Conservation (phyloP, 2,797 vertebrate genomes). For the Danio tinwini region DNA sequence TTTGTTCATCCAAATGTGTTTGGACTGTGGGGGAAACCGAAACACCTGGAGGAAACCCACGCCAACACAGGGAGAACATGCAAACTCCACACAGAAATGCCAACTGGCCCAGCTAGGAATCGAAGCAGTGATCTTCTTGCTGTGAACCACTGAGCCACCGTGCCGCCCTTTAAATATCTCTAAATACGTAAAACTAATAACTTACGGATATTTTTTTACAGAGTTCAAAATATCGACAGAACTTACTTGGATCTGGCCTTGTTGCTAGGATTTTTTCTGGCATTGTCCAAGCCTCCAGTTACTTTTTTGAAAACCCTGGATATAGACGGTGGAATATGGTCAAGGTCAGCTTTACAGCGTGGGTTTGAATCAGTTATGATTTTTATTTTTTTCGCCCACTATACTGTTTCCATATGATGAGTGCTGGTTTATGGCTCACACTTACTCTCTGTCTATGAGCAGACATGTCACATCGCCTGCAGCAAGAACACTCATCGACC, state of each 20-base stretch:
- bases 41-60: no score
- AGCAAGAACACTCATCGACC: conserved; percentile 69
- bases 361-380: conserved; percentile 1
- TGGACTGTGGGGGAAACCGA: no score
- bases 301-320: conserved; percentile 73
- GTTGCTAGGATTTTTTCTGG: conserved; percentile 58
- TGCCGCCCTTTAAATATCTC: no score
- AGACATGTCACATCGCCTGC: conserved; percentile 73
- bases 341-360: conserved; percentile 2
- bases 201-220: no score
- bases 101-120: no score
- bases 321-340: conserved; percentile 3
- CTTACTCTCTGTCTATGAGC: conserved; percentile 78
- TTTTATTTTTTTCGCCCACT: background rate
- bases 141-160: no score
- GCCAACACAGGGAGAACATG: no score
- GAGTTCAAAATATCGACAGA: background rate
- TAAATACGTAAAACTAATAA: no score
- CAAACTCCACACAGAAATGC: no score
- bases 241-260: conserved; percentile 67
- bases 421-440: conserved; percentile 11
- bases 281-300: conserved; percentile 61
- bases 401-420: conserved; percentile 13
- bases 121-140: no score
- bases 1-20: no score